Percentiles rank a stretch among this genome's conserved stretches.
Evolutionary conservation across 1,140 invertebrate species (phyloP).

Genomic region (Oscheius sp.): DNA sequence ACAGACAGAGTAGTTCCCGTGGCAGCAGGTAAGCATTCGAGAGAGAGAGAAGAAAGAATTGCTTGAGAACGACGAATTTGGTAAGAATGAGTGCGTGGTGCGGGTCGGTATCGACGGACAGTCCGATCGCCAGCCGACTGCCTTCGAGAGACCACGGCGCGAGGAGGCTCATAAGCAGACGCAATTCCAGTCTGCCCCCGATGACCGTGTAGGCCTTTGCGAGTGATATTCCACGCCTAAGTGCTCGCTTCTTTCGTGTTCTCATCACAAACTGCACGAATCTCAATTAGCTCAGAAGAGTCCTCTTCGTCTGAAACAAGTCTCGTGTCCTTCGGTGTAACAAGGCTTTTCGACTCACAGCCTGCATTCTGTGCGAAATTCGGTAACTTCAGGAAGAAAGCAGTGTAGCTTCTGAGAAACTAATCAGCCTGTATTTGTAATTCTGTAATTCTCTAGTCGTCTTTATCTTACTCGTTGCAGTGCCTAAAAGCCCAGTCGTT

Average conservation of each 20-base stretch:
- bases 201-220: neutral
- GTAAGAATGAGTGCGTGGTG: slow-evolving; percentile 2
- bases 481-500: too few relatives aligned
- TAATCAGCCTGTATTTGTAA: too few relatives aligned
- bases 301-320: too few relatives aligned
- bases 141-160: neutral
- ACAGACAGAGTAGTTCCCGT: neutral
- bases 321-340: too few relatives aligned
- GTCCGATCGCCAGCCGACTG: neutral
- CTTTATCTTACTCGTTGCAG: slow-evolving; percentile 1
- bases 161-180: neutral
- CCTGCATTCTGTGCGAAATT: too few relatives aligned
- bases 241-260: too few relatives aligned
- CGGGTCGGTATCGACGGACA: neutral
- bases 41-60: too few relatives aligned
- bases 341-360: too few relatives aligned
- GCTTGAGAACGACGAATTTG: neutral
- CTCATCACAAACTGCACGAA: neutral
- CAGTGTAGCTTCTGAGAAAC: too few relatives aligned
- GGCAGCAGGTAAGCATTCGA: neutral
- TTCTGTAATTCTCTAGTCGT: neutral
- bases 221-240: too few relatives aligned
- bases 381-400: too few relatives aligned
- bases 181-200: neutral
- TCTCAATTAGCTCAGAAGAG: too few relatives aligned